phyloP scores from a whole-genome alignment of 2,888 invertebrate genomes.

The Drosophila leonis region DNA sequence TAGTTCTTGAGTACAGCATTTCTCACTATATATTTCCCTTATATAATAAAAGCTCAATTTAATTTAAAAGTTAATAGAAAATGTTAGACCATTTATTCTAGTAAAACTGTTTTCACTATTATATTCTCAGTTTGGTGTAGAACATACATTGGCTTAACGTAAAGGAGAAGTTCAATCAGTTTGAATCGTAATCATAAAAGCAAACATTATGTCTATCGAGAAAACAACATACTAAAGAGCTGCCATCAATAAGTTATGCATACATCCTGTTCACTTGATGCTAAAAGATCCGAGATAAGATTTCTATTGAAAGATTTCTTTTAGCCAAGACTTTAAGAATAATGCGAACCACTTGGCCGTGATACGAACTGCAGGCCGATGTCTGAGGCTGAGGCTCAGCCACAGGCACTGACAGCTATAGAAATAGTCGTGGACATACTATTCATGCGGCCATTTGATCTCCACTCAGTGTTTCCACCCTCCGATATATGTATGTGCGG shows the following conservation, averaged over 20 bases:
- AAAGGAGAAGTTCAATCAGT: too few relatives aligned
- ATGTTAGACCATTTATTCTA: too few relatives aligned
- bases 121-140: too few relatives aligned
- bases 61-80: too few relatives aligned
- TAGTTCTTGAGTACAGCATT: too few relatives aligned
- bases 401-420: conserved; percentile 30
- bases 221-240: background rate
- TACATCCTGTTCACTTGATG: conserved; percentile 2
- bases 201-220: background rate
- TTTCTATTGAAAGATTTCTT: conserved; percentile 1
- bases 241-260: background rate
- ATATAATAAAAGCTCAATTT: too few relatives aligned
- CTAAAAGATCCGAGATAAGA: conserved; percentile 7
- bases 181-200: background rate
- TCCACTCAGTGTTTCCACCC: conserved; percentile 37
- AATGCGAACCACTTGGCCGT: background rate
- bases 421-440: conserved; percentile 30
- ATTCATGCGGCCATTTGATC: conserved; percentile 40
- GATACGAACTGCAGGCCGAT: background rate
- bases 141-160: too few relatives aligned
- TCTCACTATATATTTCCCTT: too few relatives aligned
- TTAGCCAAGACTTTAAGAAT: conserved; percentile 2
- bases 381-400: background rate
- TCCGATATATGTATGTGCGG: conserved; percentile 12
- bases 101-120: too few relatives aligned